Evolutionary conservation across 2,113 vertebrate species (phyloP).

Genomic region (Saguinus midas): DNA sequence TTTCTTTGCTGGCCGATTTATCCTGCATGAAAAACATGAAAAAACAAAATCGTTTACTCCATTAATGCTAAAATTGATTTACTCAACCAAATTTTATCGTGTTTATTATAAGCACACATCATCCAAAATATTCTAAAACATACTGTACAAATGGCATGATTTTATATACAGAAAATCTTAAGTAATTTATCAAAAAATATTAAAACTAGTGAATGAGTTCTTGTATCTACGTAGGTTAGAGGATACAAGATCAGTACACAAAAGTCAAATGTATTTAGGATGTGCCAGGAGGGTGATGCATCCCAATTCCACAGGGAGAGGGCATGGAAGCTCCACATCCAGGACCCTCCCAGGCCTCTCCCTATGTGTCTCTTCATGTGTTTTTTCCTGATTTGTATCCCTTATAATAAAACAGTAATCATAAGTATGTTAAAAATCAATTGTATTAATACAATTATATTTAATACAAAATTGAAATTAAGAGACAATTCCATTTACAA

Average conservation of each 20-base stretch:
- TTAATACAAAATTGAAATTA: constrained; percentile 23
- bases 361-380: too few species aligned
- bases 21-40: constrained; percentile 58
- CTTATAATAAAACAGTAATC: too few species aligned
- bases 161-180: not conserved
- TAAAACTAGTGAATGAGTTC: not conserved
- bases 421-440: too few species aligned
- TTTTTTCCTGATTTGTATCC: too few species aligned
- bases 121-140: constrained; percentile 32
- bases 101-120: not conserved
- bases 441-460: too few species aligned
- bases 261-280: not conserved
- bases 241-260: not conserved
- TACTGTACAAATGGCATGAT: not conserved
- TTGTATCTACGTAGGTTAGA: not conserved
- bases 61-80: not conserved
- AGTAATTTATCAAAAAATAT: not conserved
- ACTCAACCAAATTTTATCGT: not conserved
- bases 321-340: too few species aligned
- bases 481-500: not conserved
- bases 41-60: not conserved
- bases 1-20: constrained; percentile 65
- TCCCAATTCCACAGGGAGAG: too few species aligned
- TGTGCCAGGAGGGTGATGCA: too few species aligned
- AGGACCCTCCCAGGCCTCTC: too few species aligned